These are phyloP conservation scores for Poecilus cupreus DNA, from an alignment of 2,888 invertebrate genomes.

Conservation along the genomic window DNA sequence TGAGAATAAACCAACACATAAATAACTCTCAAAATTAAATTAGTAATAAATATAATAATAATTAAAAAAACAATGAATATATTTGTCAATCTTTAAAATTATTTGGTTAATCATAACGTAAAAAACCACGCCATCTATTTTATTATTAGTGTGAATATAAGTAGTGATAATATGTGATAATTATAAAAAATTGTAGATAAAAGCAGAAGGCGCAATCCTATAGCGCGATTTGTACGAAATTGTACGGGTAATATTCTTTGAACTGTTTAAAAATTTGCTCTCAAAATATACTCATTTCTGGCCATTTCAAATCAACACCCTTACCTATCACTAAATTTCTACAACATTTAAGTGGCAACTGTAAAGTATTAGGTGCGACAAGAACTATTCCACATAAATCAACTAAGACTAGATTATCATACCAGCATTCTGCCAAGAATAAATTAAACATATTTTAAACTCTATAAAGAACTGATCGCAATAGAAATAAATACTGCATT, in stretches of 20 bases:
- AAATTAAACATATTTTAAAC: too few relatives aligned
- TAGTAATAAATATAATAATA: conserved; percentile 47
- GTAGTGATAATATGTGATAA: conserved; percentile 19
- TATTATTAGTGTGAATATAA: conserved; percentile 41
- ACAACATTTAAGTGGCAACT: background rate
- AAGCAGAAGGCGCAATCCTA: conserved; percentile 10
- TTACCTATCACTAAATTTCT: too few relatives aligned
- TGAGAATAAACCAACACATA: conserved; percentile 49
- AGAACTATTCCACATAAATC: background rate
- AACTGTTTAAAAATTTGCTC: background rate
- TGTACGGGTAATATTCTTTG: conserved; percentile 1
- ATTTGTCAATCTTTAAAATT: conserved; percentile 18
- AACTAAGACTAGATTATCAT: conserved; percentile 5
- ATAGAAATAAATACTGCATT: too few relatives aligned
- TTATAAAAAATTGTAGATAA: background rate
- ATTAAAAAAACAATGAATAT: background rate
- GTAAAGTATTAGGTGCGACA: background rate
- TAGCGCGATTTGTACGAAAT: conserved; percentile 23
- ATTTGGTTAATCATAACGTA: conserved; percentile 43
- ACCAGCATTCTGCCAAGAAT: too few relatives aligned
- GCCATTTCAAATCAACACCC: too few relatives aligned
- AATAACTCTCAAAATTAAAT: conserved; percentile 39
- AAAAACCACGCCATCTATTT: conserved; percentile 28
- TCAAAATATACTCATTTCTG: too few relatives aligned
- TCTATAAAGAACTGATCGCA: too few relatives aligned